A percentile compares a stretch with the other conserved stretches of the same genome.
phyloP scores from a whole-genome alignment of 2,797 vertebrate species.

The Fistularia tabacaria region DNA sequence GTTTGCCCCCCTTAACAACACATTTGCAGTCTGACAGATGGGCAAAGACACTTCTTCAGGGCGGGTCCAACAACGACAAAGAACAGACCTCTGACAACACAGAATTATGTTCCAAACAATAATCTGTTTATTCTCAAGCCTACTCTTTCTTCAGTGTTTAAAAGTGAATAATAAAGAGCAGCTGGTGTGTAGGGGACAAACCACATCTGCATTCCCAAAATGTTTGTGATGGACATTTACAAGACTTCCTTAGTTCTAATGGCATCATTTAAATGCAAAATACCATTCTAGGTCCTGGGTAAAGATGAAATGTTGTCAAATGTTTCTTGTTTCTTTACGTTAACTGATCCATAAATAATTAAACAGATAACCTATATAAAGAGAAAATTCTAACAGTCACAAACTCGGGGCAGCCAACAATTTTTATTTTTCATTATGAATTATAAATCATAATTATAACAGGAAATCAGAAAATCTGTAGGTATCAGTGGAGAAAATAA shows the following conservation, averaged over 20 bases:
- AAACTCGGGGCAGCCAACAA: too few relatives aligned
- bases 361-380: too few relatives aligned
- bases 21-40: too few relatives aligned
- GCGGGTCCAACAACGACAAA: conserved; percentile 29
- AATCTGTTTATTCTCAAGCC: conserved; percentile 31
- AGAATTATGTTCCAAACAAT: conserved; percentile 16
- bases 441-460: too few relatives aligned
- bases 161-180: conserved; percentile 30
- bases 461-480: too few relatives aligned
- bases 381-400: too few relatives aligned
- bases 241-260: conserved; percentile 1
- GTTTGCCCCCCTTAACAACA: too few relatives aligned
- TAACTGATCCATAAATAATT: too few relatives aligned
- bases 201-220: neutral
- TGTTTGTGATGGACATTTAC: neutral
- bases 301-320: neutral
- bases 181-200: conserved; percentile 21
- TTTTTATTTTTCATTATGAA: too few relatives aligned
- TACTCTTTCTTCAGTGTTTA: conserved; percentile 17
- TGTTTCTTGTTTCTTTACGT: neutral
- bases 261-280: neutral
- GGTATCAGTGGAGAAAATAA: too few relatives aligned
- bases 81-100: conserved; percentile 33
- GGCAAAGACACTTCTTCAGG: neutral
- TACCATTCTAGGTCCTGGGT: neutral